Evolutionary conservation across 2,113 vertebrate genomes (phyloP).

Genomic region (Poeciliopsis turrubarensis): DNA sequence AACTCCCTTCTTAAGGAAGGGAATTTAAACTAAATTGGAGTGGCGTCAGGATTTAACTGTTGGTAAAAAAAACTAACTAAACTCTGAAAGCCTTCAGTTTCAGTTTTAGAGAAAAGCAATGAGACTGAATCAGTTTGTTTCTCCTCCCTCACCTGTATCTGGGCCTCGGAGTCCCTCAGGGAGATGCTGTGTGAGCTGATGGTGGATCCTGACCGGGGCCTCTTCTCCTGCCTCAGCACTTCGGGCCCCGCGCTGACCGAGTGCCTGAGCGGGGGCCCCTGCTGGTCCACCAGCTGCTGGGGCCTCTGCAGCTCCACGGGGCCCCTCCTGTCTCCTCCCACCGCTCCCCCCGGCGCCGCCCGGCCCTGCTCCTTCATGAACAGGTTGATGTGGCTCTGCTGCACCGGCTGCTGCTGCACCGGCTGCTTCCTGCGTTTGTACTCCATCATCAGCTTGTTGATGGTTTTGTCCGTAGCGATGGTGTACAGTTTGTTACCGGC

Average conservation of each 20-base stretch:
- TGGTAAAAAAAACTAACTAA: too few relatives aligned
- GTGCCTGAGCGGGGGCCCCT: constrained; percentile 86
- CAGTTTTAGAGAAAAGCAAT: too few relatives aligned
- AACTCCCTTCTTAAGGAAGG: too few relatives aligned
- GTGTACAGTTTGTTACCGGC: constrained; percentile 95
- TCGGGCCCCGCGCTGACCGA: constrained; percentile 95
- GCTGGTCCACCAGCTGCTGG: constrained; percentile 91
- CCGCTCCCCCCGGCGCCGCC: constrained; percentile 71
- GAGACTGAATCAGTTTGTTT: too few relatives aligned
- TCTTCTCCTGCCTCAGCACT: constrained; percentile 90
- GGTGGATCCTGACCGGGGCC: constrained; percentile 90
- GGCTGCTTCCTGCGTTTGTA: constrained; percentile 94
- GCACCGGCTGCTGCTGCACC: constrained; percentile 75
- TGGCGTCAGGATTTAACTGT: too few relatives aligned
- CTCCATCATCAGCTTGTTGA: constrained; percentile 93
- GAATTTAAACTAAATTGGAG: too few relatives aligned
- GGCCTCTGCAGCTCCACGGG: constrained; percentile 86
- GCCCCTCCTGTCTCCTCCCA: constrained; percentile 69
- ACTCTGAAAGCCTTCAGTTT: too few relatives aligned
- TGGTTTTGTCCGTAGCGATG: constrained; percentile 92
- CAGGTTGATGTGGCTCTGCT: constrained; percentile 70
- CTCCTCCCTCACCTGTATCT: constrained; percentile 86
- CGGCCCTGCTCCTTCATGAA: constrained; percentile 88
- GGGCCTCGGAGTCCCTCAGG: constrained; percentile 88
- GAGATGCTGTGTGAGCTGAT: constrained; percentile 90